These are phyloP conservation scores for Pterocles gutturalis DNA, from an alignment of 2,113 vertebrate species.

Conservation along the genomic window DNA sequence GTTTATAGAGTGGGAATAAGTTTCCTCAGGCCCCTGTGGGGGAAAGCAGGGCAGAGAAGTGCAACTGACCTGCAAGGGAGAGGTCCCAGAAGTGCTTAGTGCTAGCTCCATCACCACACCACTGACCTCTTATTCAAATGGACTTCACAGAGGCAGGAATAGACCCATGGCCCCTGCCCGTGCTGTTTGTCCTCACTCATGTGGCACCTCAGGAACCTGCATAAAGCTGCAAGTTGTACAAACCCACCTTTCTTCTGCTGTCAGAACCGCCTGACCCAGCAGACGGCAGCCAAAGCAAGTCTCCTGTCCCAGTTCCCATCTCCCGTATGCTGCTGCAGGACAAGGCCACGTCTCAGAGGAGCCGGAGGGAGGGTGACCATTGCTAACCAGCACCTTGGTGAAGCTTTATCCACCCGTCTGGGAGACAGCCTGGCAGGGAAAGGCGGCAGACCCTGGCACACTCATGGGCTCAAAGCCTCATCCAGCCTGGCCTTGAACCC, in stretches of 20 bases:
- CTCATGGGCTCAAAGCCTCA: background rate
- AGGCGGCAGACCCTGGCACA: fast-evolving
- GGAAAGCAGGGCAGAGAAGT: background rate
- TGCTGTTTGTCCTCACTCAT: background rate
- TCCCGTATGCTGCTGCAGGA: fast-evolving
- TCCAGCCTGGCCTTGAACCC: too few species aligned
- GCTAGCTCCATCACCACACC: background rate
- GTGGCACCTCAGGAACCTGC: background rate
- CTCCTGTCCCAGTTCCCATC: background rate
- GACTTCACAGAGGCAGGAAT: background rate
- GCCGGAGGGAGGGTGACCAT: fast-evolving
- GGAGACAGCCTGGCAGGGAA: background rate
- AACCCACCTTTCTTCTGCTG: background rate
- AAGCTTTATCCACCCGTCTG: background rate
- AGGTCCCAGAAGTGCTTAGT: background rate
- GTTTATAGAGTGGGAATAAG: background rate
- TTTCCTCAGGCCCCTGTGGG: background rate
- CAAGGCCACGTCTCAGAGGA: background rate
- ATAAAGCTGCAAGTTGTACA: background rate
- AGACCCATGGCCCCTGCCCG: background rate
- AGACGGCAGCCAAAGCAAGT: background rate
- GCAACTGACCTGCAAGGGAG: background rate
- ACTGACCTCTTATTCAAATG: background rate
- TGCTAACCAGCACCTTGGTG: background rate
- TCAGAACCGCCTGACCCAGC: fast-evolving